These are phyloP conservation scores for Camptogramma bilineatum DNA, from an alignment of 2,888 invertebrate genomes.

Conservation along the genomic window DNA sequence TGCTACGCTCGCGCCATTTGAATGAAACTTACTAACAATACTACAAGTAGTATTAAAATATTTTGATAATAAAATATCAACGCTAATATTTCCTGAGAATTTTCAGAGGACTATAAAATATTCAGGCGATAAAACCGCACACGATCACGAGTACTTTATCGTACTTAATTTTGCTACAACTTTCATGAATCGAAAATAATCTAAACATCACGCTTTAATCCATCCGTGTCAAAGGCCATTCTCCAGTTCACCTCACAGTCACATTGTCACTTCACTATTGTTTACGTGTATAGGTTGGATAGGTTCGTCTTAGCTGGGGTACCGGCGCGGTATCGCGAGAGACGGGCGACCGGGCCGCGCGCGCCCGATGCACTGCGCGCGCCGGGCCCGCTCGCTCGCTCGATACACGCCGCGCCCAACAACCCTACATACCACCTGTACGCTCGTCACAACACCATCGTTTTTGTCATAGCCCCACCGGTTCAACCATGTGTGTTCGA, in stretches of 20 bases:
- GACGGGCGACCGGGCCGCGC: slow-evolving; percentile 67
- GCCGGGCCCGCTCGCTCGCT: slow-evolving; percentile 59
- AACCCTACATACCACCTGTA: slow-evolving; percentile 79
- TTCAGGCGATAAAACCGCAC: slow-evolving; percentile 26
- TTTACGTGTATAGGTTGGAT: slow-evolving; percentile 37
- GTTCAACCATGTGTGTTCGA: slow-evolving; percentile 26
- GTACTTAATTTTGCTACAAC: too few relatives aligned
- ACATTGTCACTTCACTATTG: slow-evolving; percentile 42
- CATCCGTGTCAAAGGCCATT: slow-evolving; percentile 19
- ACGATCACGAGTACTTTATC: slow-evolving; percentile 24
- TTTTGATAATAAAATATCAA: slow-evolving; percentile 16
- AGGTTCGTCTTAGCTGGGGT: slow-evolving; percentile 56
- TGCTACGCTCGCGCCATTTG: slow-evolving; percentile 57
- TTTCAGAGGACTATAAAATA: slow-evolving; percentile 25
- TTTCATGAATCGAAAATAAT: too few relatives aligned
- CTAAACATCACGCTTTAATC: slow-evolving; percentile 22
- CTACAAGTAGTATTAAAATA: slow-evolving; percentile 11
- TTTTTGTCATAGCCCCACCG: slow-evolving; percentile 51
- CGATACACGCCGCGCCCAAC: slow-evolving; percentile 76
- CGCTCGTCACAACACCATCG: slow-evolving; percentile 78
- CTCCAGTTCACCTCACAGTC: slow-evolving; percentile 30
- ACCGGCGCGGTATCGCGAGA: slow-evolving; percentile 46
- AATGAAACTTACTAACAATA: slow-evolving; percentile 55
- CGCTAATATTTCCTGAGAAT: slow-evolving; percentile 5
- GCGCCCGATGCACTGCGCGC: slow-evolving; percentile 72